These are phyloP conservation scores for Hoplodrina blanda DNA, from an alignment of 2,888 invertebrate species.

Conservation along the genomic window DNA sequence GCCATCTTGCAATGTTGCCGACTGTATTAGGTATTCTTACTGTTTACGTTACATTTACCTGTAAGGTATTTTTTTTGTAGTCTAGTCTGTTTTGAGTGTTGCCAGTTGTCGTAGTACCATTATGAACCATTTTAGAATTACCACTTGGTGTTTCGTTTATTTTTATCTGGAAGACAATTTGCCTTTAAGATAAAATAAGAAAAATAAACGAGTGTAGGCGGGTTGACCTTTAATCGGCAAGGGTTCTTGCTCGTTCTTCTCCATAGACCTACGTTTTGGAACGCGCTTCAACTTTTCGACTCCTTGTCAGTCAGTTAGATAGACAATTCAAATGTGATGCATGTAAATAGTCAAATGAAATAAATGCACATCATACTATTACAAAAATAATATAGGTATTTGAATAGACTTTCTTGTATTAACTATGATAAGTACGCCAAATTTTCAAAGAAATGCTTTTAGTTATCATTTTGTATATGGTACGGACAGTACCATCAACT, in stretches of 20 bases:
- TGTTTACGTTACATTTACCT: background rate
- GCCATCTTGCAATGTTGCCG: constrained; percentile 4
- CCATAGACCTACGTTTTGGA: too few relatives aligned
- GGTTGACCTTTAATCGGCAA: background rate
- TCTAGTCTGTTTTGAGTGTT: background rate
- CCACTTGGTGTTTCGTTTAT: background rate
- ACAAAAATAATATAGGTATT: constrained; percentile 4
- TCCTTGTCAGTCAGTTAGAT: too few relatives aligned
- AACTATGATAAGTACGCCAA: too few relatives aligned
- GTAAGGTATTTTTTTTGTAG: background rate
- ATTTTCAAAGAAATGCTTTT: too few relatives aligned
- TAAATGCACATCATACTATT: background rate
- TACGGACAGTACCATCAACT: too few relatives aligned
- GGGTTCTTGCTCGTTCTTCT: too few relatives aligned
- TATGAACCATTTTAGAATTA: background rate
- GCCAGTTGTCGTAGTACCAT: background rate
- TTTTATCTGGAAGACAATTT: constrained; percentile 10
- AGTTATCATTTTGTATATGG: too few relatives aligned
- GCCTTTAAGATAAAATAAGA: too few relatives aligned
- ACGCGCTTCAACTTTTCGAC: too few relatives aligned
- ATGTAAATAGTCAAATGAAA: too few relatives aligned
- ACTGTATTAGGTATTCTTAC: background rate
- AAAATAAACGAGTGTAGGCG: background rate
- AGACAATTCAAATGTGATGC: too few relatives aligned
- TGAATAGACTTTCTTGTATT: constrained; percentile 1